phyloP scores from a whole-genome alignment of 92 coral and sea anemone species.

The Phenganax subtilis region DNA sequence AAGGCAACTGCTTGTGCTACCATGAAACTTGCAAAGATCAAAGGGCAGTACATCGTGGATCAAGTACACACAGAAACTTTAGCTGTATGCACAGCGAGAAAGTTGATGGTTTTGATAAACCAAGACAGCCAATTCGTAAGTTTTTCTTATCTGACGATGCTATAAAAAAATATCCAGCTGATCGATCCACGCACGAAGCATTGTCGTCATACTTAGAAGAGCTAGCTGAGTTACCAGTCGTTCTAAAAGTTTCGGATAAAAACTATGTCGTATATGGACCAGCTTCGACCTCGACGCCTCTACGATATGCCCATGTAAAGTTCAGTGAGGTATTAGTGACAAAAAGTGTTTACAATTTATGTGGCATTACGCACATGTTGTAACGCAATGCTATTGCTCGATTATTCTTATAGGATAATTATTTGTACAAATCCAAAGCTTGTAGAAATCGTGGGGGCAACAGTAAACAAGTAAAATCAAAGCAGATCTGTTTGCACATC shows the following conservation, averaged over 20 bases:
- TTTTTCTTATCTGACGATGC: slow-evolving; percentile 5
- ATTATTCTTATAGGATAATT: too few relatives aligned
- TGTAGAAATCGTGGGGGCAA: background rate
- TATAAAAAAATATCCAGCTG: slow-evolving; percentile 23
- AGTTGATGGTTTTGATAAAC: background rate
- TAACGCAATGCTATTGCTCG: too few relatives aligned
- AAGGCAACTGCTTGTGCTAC: slow-evolving; percentile 20
- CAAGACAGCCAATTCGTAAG: slow-evolving; percentile 16
- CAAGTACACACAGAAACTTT: slow-evolving; percentile 4
- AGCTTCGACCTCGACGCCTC: slow-evolving; percentile 29
- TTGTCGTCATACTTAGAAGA: slow-evolving; percentile 11
- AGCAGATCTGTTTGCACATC: background rate
- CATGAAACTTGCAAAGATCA: slow-evolving; percentile 13
- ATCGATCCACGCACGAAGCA: background rate
- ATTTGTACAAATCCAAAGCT: too few relatives aligned
- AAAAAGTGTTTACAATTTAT: too few relatives aligned
- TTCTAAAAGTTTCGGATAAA: slow-evolving; percentile 35
- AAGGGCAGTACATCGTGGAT: slow-evolving; percentile 10
- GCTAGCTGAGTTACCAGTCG: slow-evolving; percentile 21
- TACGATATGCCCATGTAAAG: slow-evolving; percentile 22
- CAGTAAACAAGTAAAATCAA: background rate
- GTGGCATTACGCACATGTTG: too few relatives aligned
- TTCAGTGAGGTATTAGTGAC: slow-evolving; percentile 5
- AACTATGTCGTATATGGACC: slow-evolving; percentile 28
- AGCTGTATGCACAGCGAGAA: slow-evolving; percentile 40